Evolutionary conservation across 2,797 vertebrate species (phyloP).

Genomic region (Smutsia temminckii): DNA sequence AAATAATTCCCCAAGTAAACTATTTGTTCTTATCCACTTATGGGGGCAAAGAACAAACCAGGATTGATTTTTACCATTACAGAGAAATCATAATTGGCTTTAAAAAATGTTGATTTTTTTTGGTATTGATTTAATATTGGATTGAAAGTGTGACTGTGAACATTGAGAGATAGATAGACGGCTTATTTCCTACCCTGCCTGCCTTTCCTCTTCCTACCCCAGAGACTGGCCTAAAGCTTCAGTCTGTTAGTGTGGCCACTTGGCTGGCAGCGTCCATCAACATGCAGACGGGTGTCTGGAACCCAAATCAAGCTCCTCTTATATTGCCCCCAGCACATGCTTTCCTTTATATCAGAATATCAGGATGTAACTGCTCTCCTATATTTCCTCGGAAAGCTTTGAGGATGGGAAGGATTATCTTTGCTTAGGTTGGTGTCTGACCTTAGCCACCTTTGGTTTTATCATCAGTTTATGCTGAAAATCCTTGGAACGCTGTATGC

Average conservation of each 20-base stretch:
- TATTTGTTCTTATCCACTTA: neutral
- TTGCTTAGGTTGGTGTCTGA: neutral
- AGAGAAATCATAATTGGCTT: neutral
- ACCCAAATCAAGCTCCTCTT: neutral
- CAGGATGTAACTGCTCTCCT: neutral
- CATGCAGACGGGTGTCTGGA: constrained; percentile 26
- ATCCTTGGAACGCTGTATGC: neutral
- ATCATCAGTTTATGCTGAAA: neutral
- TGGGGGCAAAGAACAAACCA: neutral
- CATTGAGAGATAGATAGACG: neutral
- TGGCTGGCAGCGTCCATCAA: neutral
- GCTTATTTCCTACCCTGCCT: neutral
- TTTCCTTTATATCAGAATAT: neutral
- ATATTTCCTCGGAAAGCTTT: neutral
- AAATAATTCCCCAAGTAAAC: neutral
- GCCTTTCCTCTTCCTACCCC: neutral
- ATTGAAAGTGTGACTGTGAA: neutral
- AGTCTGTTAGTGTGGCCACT: constrained; percentile 36
- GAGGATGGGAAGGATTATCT: neutral
- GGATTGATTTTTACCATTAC: neutral
- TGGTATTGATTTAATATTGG: neutral
- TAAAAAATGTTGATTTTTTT: neutral
- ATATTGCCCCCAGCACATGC: neutral
- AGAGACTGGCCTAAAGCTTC: neutral
- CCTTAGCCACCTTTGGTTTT: neutral